phyloP scores from a whole-genome alignment of 2,797 vertebrate species.

The Streptopelia turtur region DNA sequence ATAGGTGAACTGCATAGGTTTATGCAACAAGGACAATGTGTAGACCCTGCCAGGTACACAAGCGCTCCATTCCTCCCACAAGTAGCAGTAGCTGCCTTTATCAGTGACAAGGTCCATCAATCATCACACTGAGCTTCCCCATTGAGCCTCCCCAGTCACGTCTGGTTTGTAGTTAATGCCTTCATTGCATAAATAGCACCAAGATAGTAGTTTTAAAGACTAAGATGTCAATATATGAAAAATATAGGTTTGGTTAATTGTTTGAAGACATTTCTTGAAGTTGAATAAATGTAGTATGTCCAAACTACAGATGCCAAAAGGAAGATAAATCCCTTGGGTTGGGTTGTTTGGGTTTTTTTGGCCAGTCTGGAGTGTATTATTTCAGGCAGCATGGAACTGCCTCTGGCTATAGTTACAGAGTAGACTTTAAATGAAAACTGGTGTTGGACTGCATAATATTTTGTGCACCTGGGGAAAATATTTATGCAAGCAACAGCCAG shows the following conservation, averaged over 20 bases:
- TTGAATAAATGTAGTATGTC: slow-evolving; percentile 15
- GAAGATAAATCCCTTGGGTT: background rate
- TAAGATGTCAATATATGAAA: background rate
- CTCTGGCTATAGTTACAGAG: slow-evolving; percentile 41
- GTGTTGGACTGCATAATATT: slow-evolving; percentile 47
- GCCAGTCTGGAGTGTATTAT: slow-evolving; percentile 61
- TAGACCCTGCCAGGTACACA: background rate
- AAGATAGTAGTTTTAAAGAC: background rate
- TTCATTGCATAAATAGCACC: background rate
- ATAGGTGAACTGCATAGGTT: background rate
- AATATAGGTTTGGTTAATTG: background rate
- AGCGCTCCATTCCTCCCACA: background rate
- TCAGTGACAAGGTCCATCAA: background rate
- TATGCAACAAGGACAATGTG: background rate
- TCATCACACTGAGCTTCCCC: background rate
- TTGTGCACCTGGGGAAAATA: slow-evolving; percentile 65
- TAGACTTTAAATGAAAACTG: slow-evolving; percentile 55
- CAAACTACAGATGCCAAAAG: slow-evolving; percentile 31
- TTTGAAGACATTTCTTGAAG: background rate
- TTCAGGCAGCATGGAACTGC: slow-evolving; percentile 34
- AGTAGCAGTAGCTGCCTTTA: background rate
- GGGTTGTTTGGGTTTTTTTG: background rate
- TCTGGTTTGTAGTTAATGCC: background rate
- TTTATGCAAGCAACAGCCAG: slow-evolving; percentile 30
- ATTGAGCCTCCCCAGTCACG: background rate